A percentile compares a stretch with the other conserved stretches of the same genome.
Conservation (phyloP, 2,113 vertebrate genomes). For the Pluvialis apricaria region DNA sequence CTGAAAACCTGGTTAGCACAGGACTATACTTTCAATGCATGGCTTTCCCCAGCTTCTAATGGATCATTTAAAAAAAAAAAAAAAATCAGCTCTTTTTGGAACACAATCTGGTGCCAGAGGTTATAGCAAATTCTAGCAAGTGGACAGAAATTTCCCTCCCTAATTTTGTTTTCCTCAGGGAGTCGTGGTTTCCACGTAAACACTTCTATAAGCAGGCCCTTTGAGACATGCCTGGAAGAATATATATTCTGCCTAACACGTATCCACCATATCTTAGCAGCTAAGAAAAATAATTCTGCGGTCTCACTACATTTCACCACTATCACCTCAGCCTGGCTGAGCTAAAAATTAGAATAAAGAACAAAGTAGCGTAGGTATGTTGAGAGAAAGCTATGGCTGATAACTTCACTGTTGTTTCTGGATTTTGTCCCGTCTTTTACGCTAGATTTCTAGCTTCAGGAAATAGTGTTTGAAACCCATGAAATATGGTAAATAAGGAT, state of each 20-base stretch:
- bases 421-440: neutral
- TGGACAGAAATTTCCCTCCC: constrained; percentile 13
- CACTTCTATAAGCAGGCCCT: neutral
- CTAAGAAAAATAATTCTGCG: constrained; percentile 10
- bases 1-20: neutral
- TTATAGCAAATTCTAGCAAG: constrained; percentile 47
- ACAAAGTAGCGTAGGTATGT: neutral
- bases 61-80: neutral
- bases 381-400: neutral
- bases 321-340: constrained; percentile 7
- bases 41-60: neutral
- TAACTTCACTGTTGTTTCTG: constrained; percentile 29
- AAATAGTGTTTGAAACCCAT: constrained; percentile 10
- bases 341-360: neutral
- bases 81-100: neutral
- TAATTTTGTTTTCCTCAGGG: constrained; percentile 23
- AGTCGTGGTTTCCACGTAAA: constrained; percentile 59
- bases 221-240: constrained; percentile 25
- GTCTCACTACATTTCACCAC: neutral
- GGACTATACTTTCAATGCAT: neutral
- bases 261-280: constrained; percentile 12
- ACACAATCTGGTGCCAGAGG: neutral
- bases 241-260: constrained; percentile 12
- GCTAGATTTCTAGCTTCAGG: neutral
- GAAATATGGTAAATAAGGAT: neutral